Evolutionary conservation across 2,113 vertebrate genomes (phyloP).

Genomic region (Leptobrachium ailaonicum): DNA sequence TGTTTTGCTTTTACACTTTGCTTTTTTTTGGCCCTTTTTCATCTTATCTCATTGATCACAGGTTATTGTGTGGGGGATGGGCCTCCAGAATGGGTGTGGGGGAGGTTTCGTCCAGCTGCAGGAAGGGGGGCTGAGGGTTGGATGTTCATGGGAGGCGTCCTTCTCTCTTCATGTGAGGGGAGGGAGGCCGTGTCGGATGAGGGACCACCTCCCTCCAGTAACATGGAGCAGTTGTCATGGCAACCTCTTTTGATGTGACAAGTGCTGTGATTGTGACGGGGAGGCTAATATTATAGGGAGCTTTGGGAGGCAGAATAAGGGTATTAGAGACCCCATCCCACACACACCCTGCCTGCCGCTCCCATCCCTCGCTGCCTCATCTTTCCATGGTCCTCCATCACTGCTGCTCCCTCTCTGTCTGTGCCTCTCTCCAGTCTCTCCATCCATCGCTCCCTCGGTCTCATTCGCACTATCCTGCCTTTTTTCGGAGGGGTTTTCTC

Average conservation of each 20-base stretch:
- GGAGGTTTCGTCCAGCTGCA: conserved; percentile 42
- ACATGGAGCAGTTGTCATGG: conserved; percentile 60
- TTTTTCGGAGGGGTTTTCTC: conserved; percentile 9
- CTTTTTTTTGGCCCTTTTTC: background rate
- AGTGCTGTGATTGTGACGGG: conserved; percentile 53
- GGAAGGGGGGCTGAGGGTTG: conserved; percentile 31
- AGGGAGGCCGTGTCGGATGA: background rate
- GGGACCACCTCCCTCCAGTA: conserved; percentile 52
- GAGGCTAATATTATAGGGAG: conserved; percentile 38
- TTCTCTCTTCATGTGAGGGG: background rate
- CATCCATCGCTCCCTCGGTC: background rate
- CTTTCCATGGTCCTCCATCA: background rate
- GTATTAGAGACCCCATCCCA: conserved; percentile 28
- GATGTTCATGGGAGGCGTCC: conserved; percentile 6
- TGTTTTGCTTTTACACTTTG: background rate
- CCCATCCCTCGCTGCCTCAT: background rate
- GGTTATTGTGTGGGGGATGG: conserved; percentile 32
- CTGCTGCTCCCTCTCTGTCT: conserved; percentile 15
- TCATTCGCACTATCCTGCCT: conserved; percentile 3
- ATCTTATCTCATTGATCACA: conserved; percentile 31
- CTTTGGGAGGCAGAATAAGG: conserved; percentile 28
- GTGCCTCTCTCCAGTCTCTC: background rate
- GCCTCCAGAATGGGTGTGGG: background rate
- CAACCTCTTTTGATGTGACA: conserved; percentile 67
- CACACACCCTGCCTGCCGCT: background rate